Base-by-base conservation (phyloP, 1,140 invertebrate genomes). In the Penaeus vannamei region DNA sequence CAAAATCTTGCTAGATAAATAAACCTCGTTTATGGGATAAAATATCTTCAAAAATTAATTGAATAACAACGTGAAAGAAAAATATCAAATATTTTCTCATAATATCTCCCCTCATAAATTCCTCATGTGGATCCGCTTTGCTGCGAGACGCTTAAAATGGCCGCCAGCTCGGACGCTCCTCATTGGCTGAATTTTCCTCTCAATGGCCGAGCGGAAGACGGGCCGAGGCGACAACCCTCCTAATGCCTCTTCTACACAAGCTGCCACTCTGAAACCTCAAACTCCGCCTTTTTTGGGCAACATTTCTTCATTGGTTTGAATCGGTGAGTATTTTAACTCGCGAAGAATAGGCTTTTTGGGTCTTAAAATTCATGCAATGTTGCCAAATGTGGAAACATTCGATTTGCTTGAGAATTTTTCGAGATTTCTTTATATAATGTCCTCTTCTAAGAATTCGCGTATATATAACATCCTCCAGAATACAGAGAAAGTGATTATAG, bases 131-230 rank as follows among this genome's bases (percentile, higher is more conserved):
- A 53, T 53, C 53, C 17, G 22, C 19, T 85, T 32, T 85, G 84
- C 46, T 85, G 36, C 66, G 32, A 53, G 84, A 85, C 84, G 84
- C 69, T 85, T 36, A 76, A 61, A 61, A 86, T 86, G 85, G 85
- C 85, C 64, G 85, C 36, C 83, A 84, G 85, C 76, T 46, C 46
- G 59, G 76, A 76, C 76, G 72, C 60, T 61, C 46, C 85, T 86
- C 85, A 86, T 86, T 86, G 85, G 85, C 85, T 86, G 85, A 64
- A 86, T 86, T 86, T 86, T 80, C 85, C 76, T 62, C 60, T 23
- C 72, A 64, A 60, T 80, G 32, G 85, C n/a, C 59, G 42, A 80
- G 85, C 60, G 29, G 72, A 42, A 72, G 85, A 77, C 80, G 85
- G 60, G 80, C 19, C 62, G 60, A n/a, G 76, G 12, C 60, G 46